Evolutionary conservation across 2,888 invertebrate genomes (phyloP), one percentile per base, ranked within the genome.

Genomic region (Hirudinaria manillensis): DNA sequence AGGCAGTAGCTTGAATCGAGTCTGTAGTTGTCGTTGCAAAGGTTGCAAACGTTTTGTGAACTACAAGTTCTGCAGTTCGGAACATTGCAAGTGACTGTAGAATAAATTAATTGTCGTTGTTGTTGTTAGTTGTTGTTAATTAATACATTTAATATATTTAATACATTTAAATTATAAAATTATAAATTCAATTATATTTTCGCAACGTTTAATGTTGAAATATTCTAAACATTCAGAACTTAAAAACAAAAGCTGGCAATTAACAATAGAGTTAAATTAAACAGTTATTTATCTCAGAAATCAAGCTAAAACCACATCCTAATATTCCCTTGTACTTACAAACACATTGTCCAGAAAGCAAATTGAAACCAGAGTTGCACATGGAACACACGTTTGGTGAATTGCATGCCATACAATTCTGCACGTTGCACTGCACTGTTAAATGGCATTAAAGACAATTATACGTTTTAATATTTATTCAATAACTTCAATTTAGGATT

Each of bases 371-470:
- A 38, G 27, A 27, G 36, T 1, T 16, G 34, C 70, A 70, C 3
- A 21, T 7, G 0, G 19, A 24, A 38, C 70, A 70, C n/a, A 36
- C 45, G 38, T 34, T 70, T 6, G 70, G 45, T 27, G 4, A 10
- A 6, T 19, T 10, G n/a, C 70, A 70, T 10, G n/a, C 6, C 70
- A 38, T 13, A 16, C 70, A 70, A 45, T 70, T 70, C 6, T 4
- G 45, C 13, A 70, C 70, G 70, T 70, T 70, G 70, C 70, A 70
- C 29, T 70, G 70, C 13, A 29, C 67, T 67, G 67, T 67, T 24
- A 21, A 7, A 34, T 45, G 45, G 34, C 21, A 36, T 36, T n/a
- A 10, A 7, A n/a, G n/a, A n/a, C n/a, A n/a, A n/a, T n/a, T n/a
- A n/a, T n/a, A n/a, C n/a, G n/a, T n/a, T n/a, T n/a, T n/a, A n/a